Percentiles rank a stretch among this genome's conserved stretches.
Conservation (phyloP, 2,113 vertebrate genomes). For the Zosterops pallidus region DNA sequence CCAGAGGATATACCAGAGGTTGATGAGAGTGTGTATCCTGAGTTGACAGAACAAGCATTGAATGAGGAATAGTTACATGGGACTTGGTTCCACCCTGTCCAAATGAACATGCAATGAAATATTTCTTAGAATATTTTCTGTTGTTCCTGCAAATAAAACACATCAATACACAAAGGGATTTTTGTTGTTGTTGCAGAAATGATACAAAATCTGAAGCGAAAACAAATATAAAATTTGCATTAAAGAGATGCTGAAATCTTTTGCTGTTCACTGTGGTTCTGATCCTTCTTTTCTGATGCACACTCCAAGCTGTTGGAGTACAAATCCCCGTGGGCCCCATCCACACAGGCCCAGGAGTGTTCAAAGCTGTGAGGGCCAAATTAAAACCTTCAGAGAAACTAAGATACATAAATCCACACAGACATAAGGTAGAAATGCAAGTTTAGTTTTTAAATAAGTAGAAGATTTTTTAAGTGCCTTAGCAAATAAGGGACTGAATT, state of each 20-base stretch:
- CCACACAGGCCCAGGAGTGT: too few species aligned
- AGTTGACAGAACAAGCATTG: not conserved
- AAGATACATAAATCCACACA: too few species aligned
- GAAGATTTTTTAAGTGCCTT: too few species aligned
- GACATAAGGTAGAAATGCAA: too few species aligned
- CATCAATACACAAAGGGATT: not conserved
- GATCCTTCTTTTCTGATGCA: not conserved
- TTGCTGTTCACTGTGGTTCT: not conserved
- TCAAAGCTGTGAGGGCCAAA: too few species aligned
- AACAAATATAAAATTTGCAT: not conserved
- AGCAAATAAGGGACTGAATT: too few species aligned
- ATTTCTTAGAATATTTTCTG: not conserved
- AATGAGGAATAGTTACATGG: not conserved
- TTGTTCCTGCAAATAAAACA: not conserved
- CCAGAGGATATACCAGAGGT: not conserved
- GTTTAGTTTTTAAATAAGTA: too few species aligned
- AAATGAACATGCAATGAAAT: not conserved
- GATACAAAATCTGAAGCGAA: not conserved
- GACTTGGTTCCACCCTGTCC: not conserved
- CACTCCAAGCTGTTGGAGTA: not conserved
- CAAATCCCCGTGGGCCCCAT: too few species aligned
- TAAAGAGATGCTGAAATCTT: not conserved
- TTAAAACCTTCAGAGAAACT: too few species aligned
- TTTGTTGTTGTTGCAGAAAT: not conserved
- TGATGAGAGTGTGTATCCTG: not conserved